Evolutionary conservation across 92 coral and sea anemone species (phyloP).

Genomic region (Porites lobata): DNA sequence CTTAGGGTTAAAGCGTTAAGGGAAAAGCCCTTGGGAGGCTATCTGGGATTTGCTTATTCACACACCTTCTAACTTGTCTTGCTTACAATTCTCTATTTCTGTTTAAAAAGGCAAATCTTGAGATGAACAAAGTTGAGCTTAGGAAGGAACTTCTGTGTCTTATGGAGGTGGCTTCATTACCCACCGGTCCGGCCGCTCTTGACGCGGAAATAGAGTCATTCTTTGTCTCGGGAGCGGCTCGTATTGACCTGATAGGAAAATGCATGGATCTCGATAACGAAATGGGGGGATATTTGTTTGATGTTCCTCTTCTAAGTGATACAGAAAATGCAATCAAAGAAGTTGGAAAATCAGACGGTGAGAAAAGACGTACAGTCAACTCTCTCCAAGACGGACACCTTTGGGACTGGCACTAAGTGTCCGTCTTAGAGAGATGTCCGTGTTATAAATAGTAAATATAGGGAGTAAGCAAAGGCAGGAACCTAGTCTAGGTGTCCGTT

Average conservation of each 20-base stretch:
- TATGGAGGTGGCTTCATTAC: not conserved
- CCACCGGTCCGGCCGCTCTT: constrained; percentile 19
- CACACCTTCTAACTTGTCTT: not conserved
- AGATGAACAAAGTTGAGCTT: constrained; percentile 46
- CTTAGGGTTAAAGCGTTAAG: no score
- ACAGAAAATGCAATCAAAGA: constrained; percentile 7
- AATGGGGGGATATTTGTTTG: constrained; percentile 51
- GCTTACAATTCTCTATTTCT: not conserved
- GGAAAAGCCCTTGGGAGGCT: not conserved
- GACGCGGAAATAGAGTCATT: constrained; percentile 52
- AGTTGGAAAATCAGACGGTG: not conserved
- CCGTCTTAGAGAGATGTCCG: no score
- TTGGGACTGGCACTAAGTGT: no score
- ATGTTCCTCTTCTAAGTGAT: constrained; percentile 18
- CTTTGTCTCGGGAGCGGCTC: constrained; percentile 30
- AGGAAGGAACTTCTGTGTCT: constrained; percentile 36
- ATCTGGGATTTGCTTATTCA: not conserved
- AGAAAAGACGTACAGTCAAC: not conserved
- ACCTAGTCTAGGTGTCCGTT: no score
- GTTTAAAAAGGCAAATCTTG: constrained; percentile 39
- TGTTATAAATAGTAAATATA: no score
- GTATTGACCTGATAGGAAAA: constrained; percentile 58
- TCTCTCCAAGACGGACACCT: no score
- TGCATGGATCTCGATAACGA: constrained; percentile 47
- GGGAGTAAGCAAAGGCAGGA: no score